Evolutionary conservation across 1,140 invertebrate genomes (phyloP), one percentile per base, ranked within the genome.

Genomic region (Centruroides sculpturatus): DNA sequence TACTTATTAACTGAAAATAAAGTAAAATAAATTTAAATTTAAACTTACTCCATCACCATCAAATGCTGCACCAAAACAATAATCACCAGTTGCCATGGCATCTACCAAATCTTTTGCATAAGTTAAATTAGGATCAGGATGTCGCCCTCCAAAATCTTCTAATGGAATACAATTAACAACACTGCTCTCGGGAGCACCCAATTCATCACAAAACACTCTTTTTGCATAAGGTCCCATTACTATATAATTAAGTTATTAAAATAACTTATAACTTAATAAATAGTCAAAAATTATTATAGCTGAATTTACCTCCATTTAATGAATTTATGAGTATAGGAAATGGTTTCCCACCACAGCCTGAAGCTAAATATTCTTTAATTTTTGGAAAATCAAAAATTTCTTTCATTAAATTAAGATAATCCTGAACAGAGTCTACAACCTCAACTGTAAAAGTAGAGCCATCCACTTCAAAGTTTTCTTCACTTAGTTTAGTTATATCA

Each of bases 121-220:
- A 0, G 95, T 98, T 47, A 99, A 78, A 79, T 99, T 99, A 34
- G 97, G 97, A 79, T 99, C 97, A 1, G 97, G 97, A 78, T 99
- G 96, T 55, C 86, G 80, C 46, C 93, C 94, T 34, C 95, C 95
- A 77, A 99, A 99, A 77, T 99, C 95, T 66, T 88, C 83, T 57
- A 95, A 72, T 0, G 92, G 89, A 3, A 78, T 80, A 49, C 81
- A 82, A 49, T 91, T 85, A 3, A 92, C 82, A 10, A 74, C 72
- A 69, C 80, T 85, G 5, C 78, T 74, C 34, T 80, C 74, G 35
- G 79, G 74, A 5, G 87, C 84, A 0, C 87, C 86, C 41, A 99
- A 77, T 71, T 96, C 89, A 54, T 90, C 81, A 3, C 87, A 75
- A 71, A 98, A 92, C 66, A 99, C 94, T 63, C 83, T 78, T 66